Conservation (phyloP, 2,113 vertebrate genomes). For the Cairina moschata region DNA sequence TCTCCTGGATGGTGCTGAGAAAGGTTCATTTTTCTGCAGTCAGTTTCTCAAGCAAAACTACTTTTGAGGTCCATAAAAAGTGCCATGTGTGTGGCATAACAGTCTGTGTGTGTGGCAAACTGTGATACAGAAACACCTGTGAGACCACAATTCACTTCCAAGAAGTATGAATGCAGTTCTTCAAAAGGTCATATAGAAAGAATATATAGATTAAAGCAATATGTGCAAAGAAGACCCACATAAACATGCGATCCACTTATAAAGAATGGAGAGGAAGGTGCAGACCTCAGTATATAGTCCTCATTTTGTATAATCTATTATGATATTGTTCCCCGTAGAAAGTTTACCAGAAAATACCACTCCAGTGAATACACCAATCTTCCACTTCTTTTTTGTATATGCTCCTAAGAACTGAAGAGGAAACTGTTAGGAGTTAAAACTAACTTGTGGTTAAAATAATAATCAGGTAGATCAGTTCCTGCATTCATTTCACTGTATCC, state of each 20-base stretch:
- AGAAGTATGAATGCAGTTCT: neutral
- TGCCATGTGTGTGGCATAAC: neutral
- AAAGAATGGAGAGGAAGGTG: neutral
- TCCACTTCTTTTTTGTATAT: neutral
- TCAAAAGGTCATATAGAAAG: neutral
- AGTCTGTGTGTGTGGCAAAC: neutral
- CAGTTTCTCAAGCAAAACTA: neutral
- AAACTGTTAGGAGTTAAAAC: neutral
- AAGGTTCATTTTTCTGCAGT: neutral
- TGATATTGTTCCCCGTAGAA: neutral
- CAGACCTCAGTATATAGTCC: neutral
- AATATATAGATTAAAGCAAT: neutral
- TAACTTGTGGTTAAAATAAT: neutral
- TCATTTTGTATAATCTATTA: neutral
- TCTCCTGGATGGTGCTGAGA: neutral
- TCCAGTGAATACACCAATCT: neutral
- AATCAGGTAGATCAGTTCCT: neutral
- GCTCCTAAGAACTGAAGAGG: neutral
- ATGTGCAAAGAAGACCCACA: neutral
- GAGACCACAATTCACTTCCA: neutral
- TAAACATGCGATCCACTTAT: accelerated
- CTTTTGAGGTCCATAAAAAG: neutral
- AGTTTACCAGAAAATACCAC: neutral
- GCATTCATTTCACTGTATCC: neutral
- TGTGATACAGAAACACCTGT: neutral